Evolutionary conservation across 2,888 invertebrate species (phyloP), one percentile per base, ranked within the genome.

Genomic region (Zele albiditarsus): DNA sequence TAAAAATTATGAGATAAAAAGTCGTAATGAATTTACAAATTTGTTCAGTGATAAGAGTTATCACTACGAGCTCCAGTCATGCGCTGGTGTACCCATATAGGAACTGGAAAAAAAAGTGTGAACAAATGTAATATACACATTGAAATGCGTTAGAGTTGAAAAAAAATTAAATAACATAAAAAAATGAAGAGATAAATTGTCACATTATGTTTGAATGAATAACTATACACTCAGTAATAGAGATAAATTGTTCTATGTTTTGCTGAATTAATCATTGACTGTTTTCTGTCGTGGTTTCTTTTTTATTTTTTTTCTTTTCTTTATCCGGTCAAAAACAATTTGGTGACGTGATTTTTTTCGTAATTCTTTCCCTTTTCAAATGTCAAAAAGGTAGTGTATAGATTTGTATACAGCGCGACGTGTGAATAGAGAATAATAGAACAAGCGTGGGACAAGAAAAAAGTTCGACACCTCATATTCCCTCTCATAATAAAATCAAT

Each of bases 191-290:
- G 27, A 62, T 62, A 62, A 28, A 28, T 5, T 31, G 62, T 28
- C 31, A 33, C 38, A 20, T 63, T 63, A 33, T 63, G 25, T 28
- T 27, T 27, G 16, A 28, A 60, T 60, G 60, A 60, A 60, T 60
- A 25, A 3, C 4, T 46, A 53, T 20, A 20, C 2, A 6, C 16
- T 28, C 4, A 38, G 23, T 31, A 63, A 46, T 71, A 62, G 16
- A 60, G 62, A 62, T 71, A 71, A 62, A 62, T 71, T 20, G 60
- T 25, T 25, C 38, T 38, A 20, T 42, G n/a, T 46, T 14, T 60
- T 62, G 42, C 46, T 71, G 71, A 58, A 71, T 71, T 71, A 71
- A 71, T 71, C 71, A 71, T 71, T n/a, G 20, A 23, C 2, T 23
- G 20, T 53, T 53, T 20, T 53, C 53, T 20, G 10, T 53, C 8